Percentiles rank a stretch among this genome's conserved stretches.
These are phyloP conservation scores for Allygus modestus DNA, from an alignment of 2,888 invertebrate genomes.

Conservation along the genomic window DNA sequence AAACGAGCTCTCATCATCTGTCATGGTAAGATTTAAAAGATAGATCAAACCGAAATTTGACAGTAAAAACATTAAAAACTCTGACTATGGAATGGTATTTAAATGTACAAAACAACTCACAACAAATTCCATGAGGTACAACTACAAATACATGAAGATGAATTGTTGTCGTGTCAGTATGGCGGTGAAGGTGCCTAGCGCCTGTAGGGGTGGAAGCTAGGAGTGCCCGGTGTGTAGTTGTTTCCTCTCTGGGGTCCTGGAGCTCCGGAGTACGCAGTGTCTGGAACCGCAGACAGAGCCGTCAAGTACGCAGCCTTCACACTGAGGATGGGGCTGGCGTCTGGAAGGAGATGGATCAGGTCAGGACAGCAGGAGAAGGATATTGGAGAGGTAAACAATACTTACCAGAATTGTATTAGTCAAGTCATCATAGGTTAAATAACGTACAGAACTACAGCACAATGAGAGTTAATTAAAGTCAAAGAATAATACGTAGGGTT, in stretches of 20 bases:
- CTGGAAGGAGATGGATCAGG: conserved; percentile 66
- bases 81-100: conserved; percentile 56
- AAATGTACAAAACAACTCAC: conserved; percentile 53
- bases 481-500: too few relatives aligned
- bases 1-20: conserved; percentile 27
- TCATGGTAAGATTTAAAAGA: conserved; percentile 41
- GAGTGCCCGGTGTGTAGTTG: conserved; percentile 74
- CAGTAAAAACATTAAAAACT: conserved; percentile 54
- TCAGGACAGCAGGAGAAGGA: conserved; percentile 58
- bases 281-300: conserved; percentile 63
- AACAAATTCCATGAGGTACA: conserved; percentile 35
- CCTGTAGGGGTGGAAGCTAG: conserved; percentile 77
- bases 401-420: too few relatives aligned
- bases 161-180: background rate
- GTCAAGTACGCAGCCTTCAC: conserved; percentile 63
- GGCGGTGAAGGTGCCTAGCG: conserved; percentile 71
- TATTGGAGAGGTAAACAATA: conserved; percentile 8
- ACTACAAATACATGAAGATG: conserved; percentile 46
- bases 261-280: conserved; percentile 70
- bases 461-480: too few relatives aligned
- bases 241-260: conserved; percentile 77
- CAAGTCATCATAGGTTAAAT: too few relatives aligned
- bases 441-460: too few relatives aligned
- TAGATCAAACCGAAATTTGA: conserved; percentile 42
- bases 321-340: conserved; percentile 63